Conservation (phyloP, 2,888 invertebrate genomes). For the Lithophane semibrunnea region DNA sequence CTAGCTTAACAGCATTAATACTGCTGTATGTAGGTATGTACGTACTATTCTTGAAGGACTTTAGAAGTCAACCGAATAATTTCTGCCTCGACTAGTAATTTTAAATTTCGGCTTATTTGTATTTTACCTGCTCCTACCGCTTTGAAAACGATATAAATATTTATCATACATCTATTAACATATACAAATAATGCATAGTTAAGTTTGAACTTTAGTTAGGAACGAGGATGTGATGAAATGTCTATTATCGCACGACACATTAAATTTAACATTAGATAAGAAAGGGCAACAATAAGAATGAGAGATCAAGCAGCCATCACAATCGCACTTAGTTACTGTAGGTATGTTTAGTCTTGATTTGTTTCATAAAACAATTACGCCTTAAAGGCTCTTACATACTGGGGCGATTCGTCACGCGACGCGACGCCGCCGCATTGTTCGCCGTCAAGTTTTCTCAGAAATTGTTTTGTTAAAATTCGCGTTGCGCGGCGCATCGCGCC, state of each 20-base stretch:
- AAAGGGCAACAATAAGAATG: slow-evolving; percentile 76
- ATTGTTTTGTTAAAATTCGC: too few relatives aligned
- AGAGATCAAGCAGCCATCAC: slow-evolving; percentile 47
- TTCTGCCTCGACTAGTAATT: neutral
- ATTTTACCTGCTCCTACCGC: neutral
- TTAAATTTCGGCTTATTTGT: neutral
- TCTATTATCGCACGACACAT: slow-evolving; percentile 72
- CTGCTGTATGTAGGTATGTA: neutral
- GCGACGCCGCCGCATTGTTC: too few relatives aligned
- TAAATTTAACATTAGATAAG: slow-evolving; percentile 80
- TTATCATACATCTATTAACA: slow-evolving; percentile 14
- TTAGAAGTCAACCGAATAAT: neutral
- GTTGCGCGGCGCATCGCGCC: too few relatives aligned
- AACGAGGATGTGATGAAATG: slow-evolving; percentile 65
- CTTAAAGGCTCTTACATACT: too few relatives aligned
- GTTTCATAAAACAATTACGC: slow-evolving; percentile 3
- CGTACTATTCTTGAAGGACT: too few relatives aligned
- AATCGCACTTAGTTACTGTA: slow-evolving; percentile 34
- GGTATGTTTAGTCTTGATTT: slow-evolving; percentile 31
- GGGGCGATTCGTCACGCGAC: too few relatives aligned
- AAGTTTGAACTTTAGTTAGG: slow-evolving; percentile 41
- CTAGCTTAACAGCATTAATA: too few relatives aligned
- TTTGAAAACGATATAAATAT: neutral
- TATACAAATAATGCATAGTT: slow-evolving; percentile 32
- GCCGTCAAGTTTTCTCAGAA: too few relatives aligned